phyloP scores from a whole-genome alignment of 2,888 invertebrate genomes.

The Lamellibrachia columna region DNA sequence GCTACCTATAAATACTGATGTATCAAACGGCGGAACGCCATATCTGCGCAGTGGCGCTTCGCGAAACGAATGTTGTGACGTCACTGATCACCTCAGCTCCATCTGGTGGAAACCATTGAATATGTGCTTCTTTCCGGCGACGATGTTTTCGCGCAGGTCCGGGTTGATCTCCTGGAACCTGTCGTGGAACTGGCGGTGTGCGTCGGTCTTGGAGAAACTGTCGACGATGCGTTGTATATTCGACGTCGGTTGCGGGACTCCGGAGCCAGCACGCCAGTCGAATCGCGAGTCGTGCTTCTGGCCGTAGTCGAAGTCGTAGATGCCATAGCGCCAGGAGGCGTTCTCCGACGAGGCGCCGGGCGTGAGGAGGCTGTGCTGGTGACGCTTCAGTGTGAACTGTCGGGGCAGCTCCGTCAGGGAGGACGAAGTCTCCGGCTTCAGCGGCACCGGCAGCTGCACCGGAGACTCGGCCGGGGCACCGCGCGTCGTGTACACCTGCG shows the following conservation, averaged over 20 bases:
- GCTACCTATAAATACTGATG: not conserved
- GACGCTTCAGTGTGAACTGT: not conserved
- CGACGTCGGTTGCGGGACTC: conserved; percentile 55
- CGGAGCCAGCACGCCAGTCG: conserved; percentile 55
- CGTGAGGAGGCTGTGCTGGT: not conserved
- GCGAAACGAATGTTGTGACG: not conserved
- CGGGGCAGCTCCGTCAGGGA: not conserved
- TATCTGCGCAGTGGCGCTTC: not conserved
- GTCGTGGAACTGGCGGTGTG: conserved; percentile 52
- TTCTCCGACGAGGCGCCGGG: not conserved
- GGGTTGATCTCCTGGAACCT: conserved; percentile 56
- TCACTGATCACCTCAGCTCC: not conserved
- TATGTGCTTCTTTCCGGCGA: conserved; percentile 23
- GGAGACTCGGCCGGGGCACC: conserved; percentile 49
- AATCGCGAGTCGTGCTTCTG: conserved; percentile 51
- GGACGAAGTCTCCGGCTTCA: not conserved
- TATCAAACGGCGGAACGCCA: not conserved
- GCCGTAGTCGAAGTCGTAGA: conserved; percentile 7
- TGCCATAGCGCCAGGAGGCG: not conserved
- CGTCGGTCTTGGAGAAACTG: conserved; percentile 55
- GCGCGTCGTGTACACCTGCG: conserved; percentile 48
- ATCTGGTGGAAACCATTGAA: not conserved
- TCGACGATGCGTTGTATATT: conserved; percentile 56
- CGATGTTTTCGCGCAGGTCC: conserved; percentile 58
- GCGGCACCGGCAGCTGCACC: conserved; percentile 40